Evolutionary conservation across 2,113 vertebrate genomes (phyloP), one percentile per base, ranked within the genome.

Genomic region (Elaphurus davidianus): DNA sequence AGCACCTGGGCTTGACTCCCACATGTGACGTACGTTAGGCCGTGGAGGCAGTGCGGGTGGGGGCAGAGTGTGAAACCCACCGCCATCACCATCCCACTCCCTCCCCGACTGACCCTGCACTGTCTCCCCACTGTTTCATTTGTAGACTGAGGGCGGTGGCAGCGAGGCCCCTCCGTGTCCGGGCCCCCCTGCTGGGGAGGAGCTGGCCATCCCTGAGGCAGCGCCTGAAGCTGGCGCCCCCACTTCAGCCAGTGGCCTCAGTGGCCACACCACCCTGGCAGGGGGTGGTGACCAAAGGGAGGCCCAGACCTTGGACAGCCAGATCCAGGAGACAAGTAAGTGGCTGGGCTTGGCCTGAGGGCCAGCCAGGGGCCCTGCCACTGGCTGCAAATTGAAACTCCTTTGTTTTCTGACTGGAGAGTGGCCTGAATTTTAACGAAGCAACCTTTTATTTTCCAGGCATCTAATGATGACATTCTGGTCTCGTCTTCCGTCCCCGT

Each of bases 301-400:
- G 99, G 98, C 98, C 86, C 99, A 99, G 99, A 99, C 98, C 99
- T 99, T 99, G 99, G 99, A 99, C 99, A 98, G 99, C 50, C 98
- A 98, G 98, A 99, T 99, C 99, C 99, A 99, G 98, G 99, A 99
- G 99, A 99, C 99, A 99, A 99, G 99, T 99, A 99, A 99, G 99
- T 99, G 89, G 98, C 97, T 57, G 96, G 25, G 98, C 97, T 55
- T 36, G 27, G 97, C 97, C 47, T 94, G 60, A 93, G 94, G 94
- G 94, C 97, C 97, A 57, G 96, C 98, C 85, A 88, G 98, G 92
- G 97, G 36, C 96, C 98, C 96, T 45, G 96, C 97, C 98, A 97
- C 98, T 97, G 97, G 93, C 98, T 88, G 64, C 60, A 78, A 67
- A 97, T 94, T 94, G 91, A 96, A 94, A 52, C 95, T 79, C 97